Percentiles rank a stretch among this genome's conserved stretches.
Evolutionary conservation across 2,797 vertebrate species (phyloP).

Genomic region (Chelon auratus): DNA sequence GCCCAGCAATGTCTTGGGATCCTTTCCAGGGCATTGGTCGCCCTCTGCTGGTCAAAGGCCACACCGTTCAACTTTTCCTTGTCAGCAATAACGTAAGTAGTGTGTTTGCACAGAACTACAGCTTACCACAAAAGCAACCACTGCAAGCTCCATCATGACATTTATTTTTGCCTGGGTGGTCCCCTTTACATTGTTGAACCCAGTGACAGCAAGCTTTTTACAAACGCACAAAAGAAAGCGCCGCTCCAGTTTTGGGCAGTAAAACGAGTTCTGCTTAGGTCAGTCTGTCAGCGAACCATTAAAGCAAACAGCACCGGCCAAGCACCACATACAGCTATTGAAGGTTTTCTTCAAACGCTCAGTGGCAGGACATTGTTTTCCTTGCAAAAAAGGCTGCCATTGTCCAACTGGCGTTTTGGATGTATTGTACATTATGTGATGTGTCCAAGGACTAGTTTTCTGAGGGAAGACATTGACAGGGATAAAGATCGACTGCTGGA

Average conservation of each 20-base stretch:
- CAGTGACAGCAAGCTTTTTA: slow-evolving; percentile 53
- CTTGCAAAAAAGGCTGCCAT: slow-evolving; percentile 49
- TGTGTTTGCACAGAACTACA: slow-evolving; percentile 50
- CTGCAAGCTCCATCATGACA: slow-evolving; percentile 56
- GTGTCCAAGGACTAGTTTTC: slow-evolving; percentile 50
- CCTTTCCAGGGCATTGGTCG: slow-evolving; percentile 64
- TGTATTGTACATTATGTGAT: slow-evolving; percentile 39
- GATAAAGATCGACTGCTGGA: slow-evolving; percentile 21
- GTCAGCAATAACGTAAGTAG: slow-evolving; percentile 54
- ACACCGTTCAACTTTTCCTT: not conserved
- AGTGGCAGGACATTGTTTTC: slow-evolving; percentile 65
- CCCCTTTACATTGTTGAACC: slow-evolving; percentile 76
- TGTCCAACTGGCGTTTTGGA: slow-evolving; percentile 57
- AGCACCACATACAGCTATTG: slow-evolving; percentile 52
- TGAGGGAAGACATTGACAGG: slow-evolving; percentile 35
- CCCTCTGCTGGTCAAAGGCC: slow-evolving; percentile 73
- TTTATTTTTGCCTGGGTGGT: slow-evolving; percentile 79
- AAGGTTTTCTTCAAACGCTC: slow-evolving; percentile 59
- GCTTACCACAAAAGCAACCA: slow-evolving; percentile 53
- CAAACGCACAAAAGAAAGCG: slow-evolving; percentile 55
- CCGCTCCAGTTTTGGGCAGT: slow-evolving; percentile 49
- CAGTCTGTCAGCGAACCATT: slow-evolving; percentile 72
- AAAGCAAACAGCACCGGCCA: slow-evolving; percentile 61
- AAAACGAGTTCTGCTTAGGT: slow-evolving; percentile 62
- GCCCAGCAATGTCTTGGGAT: slow-evolving; percentile 52